Percentiles rank a stretch among this genome's conserved stretches.
Evolutionary conservation across 2,888 invertebrate species (phyloP).

Genomic region (Zele albiditarsus): DNA sequence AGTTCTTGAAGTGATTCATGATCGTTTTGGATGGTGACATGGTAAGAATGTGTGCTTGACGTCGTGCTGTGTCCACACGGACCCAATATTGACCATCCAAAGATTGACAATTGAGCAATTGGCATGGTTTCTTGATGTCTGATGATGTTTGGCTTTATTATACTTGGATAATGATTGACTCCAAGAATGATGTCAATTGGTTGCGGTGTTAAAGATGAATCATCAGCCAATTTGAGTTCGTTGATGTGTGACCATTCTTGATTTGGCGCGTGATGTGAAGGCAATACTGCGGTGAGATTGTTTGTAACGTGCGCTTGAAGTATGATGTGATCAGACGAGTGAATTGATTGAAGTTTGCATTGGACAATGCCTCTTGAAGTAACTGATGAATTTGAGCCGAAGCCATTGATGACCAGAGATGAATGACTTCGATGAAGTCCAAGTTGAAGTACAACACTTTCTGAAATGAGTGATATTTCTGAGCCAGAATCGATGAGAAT

Average conservation of each 20-base stretch:
- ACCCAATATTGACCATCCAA: neutral
- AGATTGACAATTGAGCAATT: too few species aligned
- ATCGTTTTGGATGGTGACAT: neutral
- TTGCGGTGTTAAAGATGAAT: neutral
- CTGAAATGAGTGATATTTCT: neutral
- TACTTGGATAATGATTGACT: neutral
- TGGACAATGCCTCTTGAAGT: neutral
- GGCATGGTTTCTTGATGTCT: too few species aligned
- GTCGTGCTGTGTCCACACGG: neutral
- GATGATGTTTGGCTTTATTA: neutral
- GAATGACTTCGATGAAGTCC: neutral
- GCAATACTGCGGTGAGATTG: neutral
- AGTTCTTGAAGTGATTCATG: neutral
- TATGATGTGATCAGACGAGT: too few species aligned
- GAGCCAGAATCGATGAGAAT: neutral
- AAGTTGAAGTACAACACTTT: neutral
- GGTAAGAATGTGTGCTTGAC: neutral
- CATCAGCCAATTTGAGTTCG: neutral
- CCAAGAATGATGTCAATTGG: neutral
- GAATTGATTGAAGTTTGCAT: neutral
- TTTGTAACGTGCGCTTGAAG: neutral
- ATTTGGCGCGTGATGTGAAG: neutral
- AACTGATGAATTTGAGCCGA: neutral
- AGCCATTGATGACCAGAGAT: neutral
- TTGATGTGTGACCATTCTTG: neutral